Evolutionary conservation across 2,113 vertebrate species (phyloP).

Genomic region (Nerophis ophidion): DNA sequence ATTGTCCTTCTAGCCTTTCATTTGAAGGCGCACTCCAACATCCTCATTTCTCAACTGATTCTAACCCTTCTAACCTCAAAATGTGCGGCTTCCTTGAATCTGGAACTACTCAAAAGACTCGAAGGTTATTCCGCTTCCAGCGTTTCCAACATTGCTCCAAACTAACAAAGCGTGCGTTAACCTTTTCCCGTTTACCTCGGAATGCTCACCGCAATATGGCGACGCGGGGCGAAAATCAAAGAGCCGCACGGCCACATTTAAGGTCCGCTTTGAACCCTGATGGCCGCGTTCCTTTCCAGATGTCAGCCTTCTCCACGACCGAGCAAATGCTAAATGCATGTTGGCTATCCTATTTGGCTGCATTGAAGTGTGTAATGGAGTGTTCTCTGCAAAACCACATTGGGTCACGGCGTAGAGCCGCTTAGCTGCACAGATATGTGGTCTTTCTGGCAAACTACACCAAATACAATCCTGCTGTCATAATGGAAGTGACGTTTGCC

Average conservation of each 20-base stretch:
- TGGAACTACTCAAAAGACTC: conserved; percentile 10
- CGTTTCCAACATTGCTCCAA: conserved; percentile 23
- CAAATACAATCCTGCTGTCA: conserved; percentile 16
- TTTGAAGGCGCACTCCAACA: background rate
- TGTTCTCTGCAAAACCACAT: conserved; percentile 21
- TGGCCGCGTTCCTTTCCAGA: conserved; percentile 41
- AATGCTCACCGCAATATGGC: conserved; percentile 28
- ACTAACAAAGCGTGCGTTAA: conserved; percentile 16
- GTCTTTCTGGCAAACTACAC: conserved; percentile 21
- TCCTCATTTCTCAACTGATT: background rate
- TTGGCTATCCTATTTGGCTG: background rate
- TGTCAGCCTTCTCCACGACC: conserved; percentile 7
- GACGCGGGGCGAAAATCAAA: conserved; percentile 27
- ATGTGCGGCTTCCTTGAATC: background rate
- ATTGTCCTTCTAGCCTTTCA: background rate
- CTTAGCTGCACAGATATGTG: conserved; percentile 14
- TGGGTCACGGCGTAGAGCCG: background rate
- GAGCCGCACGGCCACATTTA: conserved; percentile 27
- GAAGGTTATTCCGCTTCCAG: background rate
- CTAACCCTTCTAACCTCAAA: background rate
- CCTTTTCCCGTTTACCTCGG: conserved; percentile 36
- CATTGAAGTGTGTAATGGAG: conserved; percentile 11
- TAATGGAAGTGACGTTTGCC: conserved; percentile 10
- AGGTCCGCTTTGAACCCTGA: conserved; percentile 38
- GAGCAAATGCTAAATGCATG: conserved; percentile 17